Evolutionary conservation across 2,113 vertebrate genomes (phyloP), one percentile per base, ranked within the genome.

Genomic region (Anarrhichthys ocellatus): DNA sequence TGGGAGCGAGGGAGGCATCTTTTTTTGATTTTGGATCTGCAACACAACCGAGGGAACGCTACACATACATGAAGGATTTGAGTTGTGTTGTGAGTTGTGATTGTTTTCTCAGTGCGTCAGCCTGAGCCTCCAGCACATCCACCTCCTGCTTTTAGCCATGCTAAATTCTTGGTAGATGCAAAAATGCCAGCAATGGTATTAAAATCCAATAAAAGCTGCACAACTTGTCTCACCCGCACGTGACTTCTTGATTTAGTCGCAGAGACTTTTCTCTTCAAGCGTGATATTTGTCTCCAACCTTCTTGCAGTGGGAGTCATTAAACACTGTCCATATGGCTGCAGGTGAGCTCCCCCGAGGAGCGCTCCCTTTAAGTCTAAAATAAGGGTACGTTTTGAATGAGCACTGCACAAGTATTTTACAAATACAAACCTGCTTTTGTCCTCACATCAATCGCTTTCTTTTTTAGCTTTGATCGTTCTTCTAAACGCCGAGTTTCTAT

Each of bases 71-170:
- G 7, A 66, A 24, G 52, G 15, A 44, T 18, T 5, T 24, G 18
- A 34, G 63, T 29, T 38, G 52, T 78, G 54, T 50, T 78, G 54
- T 50, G 52, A 54, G 18, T 2, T 54, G 52, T n/a, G 44, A 34
- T 46, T 14, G 27, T 59, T 58, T 73, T 44, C 9, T 44, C 9
- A 59, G 2, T 22, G 38, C 1, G 24, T 73, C 52, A 73, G 15
- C 36, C 14, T 11, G 24, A 61, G 18, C 20, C 22, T 11, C 32
- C 61, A 38, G 9, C 40, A 36, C 29, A 63, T 20, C 73, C 32
- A 40, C 32, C 13, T 76, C 73, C 61, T 76, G 44, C 36, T 38
- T 38, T 36, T 13, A 75, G 22, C 44, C 58, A 24, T 7, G 2
- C 58, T 61, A 13, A 0, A 56, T 24, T 56, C 54, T 24, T 56